Base-by-base conservation (phyloP, 1,140 invertebrate genomes). In the Laupala kohalensis region DNA sequence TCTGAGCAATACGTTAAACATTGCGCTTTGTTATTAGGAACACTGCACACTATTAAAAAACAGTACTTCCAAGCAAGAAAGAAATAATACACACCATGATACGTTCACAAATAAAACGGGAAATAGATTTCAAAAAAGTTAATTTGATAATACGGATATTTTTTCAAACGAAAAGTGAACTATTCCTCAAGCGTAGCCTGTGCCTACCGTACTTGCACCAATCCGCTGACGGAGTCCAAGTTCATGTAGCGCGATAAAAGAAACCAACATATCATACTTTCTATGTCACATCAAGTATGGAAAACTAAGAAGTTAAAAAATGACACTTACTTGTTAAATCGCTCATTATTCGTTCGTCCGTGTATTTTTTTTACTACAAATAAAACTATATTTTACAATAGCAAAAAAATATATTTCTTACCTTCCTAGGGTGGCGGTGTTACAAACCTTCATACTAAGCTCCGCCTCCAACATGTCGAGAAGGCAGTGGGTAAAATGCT, bases 351-450 rank as follows among this genome's bases (percentile, higher is more conserved):
- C 67, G 24, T 29, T 29, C 66, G 0, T 12, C 29, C 29, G n/a
- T n/a, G 19, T 23, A 27, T 23, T 68, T 12, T n/a, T 30, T 27
- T n/a, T 68, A 37, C 24, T 68, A 65, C 29, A 29, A 29, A 29
- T 25, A 68, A 68, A 68, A 28, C n/a, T 27, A 6, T 27, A 6
- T 23, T 68, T 37, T 23, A 27, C 6, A n/a, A 29, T 24, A n/a
- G 67, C 24, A 68, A 68, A 24, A 5, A 68, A 29, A 19, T n/a
- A n/a, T n/a, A 12, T 25, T 70, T 53, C 69, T 30, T 70, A 70
- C 69, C 69, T 70, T 70, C 69, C 53, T 63, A 24, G 64, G 69
- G 37, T 70, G 53, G 69, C 69, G 69, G 69, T 70, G 69, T 30
- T 53, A 70, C 64, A 27, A 30, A 26, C 37, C n/a, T n/a, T n/a